Evolutionary conservation across 2,797 vertebrate species (phyloP).

Genomic region (Hoplostethus atlanticus): DNA sequence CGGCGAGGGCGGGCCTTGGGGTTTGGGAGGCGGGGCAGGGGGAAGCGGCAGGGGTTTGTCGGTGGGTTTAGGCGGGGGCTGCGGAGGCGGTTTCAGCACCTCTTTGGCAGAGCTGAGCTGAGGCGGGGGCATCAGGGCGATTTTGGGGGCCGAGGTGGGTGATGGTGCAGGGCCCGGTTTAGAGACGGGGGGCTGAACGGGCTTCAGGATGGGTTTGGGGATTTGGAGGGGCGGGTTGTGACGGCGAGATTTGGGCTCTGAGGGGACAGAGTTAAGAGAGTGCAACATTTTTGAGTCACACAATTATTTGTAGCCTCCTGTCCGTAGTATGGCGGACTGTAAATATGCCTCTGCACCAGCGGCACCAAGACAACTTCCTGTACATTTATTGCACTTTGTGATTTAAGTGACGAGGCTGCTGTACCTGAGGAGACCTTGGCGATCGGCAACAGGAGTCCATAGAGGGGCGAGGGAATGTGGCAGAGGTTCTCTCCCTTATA

Average conservation of each 20-base stretch:
- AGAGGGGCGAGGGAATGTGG: slow-evolving; percentile 69
- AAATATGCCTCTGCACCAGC: no score
- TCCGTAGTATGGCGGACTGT: no score
- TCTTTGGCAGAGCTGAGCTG: slow-evolving; percentile 59
- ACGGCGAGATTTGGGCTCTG: slow-evolving; percentile 67
- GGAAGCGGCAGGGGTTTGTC: slow-evolving; percentile 39
- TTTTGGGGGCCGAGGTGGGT: slow-evolving; percentile 29
- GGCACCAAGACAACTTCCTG: no score
- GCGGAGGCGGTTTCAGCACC: slow-evolving; percentile 56
- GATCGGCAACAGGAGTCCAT: slow-evolving; percentile 76
- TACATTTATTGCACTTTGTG: no score
- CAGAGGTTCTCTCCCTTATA: slow-evolving; percentile 79
- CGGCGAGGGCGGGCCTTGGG: slow-evolving; percentile 23
- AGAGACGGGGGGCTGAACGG: background rate
- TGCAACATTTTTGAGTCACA: background rate
- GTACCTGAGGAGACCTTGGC: slow-evolving; percentile 80
- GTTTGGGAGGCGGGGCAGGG: slow-evolving; percentile 59
- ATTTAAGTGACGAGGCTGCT: no score
- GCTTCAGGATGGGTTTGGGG: slow-evolving; percentile 64
- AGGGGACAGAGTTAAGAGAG: background rate
- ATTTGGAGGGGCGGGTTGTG: slow-evolving; percentile 26
- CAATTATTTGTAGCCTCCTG: no score
- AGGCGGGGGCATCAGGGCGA: slow-evolving; percentile 38
- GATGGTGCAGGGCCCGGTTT: slow-evolving; percentile 43
- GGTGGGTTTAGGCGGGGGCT: slow-evolving; percentile 53